A percentile compares a stretch with the other conserved stretches of the same genome.
Conservation (phyloP, 2,113 vertebrate species). For the Melanocharis versteri region DNA sequence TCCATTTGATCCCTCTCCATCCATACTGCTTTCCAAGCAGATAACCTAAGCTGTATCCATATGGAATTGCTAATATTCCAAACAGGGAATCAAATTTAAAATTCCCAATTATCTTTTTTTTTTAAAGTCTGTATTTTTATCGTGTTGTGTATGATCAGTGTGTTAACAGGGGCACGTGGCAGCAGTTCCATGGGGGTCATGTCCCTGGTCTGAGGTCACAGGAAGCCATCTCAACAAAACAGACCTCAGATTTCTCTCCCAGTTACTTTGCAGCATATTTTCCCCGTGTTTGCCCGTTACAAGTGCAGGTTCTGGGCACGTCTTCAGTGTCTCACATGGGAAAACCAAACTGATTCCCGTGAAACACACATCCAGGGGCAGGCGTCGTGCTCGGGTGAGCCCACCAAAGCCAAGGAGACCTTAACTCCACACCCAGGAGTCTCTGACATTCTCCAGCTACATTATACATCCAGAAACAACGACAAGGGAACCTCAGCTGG, state of each 20-base stretch:
- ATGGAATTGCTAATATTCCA: neutral
- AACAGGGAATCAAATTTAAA: neutral
- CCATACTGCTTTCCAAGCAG: neutral
- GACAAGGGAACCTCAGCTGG: neutral
- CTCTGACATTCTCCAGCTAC: neutral
- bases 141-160: neutral
- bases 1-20: neutral
- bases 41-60: neutral
- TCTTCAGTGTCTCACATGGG: neutral
- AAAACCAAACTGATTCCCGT: neutral
- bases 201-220: neutral
- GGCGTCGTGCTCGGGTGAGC: accelerated
- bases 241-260: neutral
- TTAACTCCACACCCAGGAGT: neutral
- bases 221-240: neutral
- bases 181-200: neutral
- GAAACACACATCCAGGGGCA: neutral
- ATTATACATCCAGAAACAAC: accelerated
- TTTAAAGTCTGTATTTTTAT: neutral
- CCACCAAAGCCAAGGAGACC: neutral
- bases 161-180: neutral
- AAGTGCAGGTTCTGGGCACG: neutral
- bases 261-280: neutral
- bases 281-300: neutral
- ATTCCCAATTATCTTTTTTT: too few relatives aligned